These are phyloP conservation scores for Raja brachyura DNA, from an alignment of 2,113 vertebrate species.

Conservation along the genomic window DNA sequence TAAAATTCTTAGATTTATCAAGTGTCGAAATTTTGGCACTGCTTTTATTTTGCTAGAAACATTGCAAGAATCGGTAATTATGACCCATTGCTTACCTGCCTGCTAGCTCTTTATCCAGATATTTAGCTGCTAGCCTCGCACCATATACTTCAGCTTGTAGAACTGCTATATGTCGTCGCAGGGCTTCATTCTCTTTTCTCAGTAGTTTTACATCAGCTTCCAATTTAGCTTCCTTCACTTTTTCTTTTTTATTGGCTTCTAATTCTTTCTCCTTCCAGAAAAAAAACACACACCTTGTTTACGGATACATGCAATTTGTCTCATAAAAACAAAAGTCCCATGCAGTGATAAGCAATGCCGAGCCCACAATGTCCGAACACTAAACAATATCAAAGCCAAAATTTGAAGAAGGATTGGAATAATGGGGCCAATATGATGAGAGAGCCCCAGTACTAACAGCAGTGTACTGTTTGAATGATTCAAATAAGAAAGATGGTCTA, in stretches of 20 bases:
- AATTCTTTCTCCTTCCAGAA: conserved; percentile 74
- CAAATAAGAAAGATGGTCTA: background rate
- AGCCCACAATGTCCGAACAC: background rate
- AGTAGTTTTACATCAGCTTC: conserved; percentile 80
- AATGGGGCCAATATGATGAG: background rate
- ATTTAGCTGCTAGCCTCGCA: conserved; percentile 89
- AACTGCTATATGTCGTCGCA: conserved; percentile 91
- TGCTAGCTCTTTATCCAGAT: conserved; percentile 93
- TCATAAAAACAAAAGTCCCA: background rate
- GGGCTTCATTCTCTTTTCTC: conserved; percentile 91
- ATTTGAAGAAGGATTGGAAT: background rate
- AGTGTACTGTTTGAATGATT: background rate
- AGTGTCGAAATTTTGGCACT: background rate
- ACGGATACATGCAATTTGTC: background rate
- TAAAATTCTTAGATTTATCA: background rate
- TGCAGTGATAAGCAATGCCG: background rate
- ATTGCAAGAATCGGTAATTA: background rate
- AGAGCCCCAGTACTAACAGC: background rate
- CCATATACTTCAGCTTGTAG: conserved; percentile 98
- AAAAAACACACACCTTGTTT: conserved; percentile 18
- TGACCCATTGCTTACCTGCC: conserved; percentile 68
- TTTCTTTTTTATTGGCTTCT: conserved; percentile 86
- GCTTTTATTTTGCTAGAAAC: background rate
- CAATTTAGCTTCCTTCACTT: conserved; percentile 80
- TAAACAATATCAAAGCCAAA: background rate